A percentile compares a stretch with the other conserved stretches of the same genome.
Conservation (phyloP, 2,113 vertebrate genomes). For the Donacobius atricapilla region DNA sequence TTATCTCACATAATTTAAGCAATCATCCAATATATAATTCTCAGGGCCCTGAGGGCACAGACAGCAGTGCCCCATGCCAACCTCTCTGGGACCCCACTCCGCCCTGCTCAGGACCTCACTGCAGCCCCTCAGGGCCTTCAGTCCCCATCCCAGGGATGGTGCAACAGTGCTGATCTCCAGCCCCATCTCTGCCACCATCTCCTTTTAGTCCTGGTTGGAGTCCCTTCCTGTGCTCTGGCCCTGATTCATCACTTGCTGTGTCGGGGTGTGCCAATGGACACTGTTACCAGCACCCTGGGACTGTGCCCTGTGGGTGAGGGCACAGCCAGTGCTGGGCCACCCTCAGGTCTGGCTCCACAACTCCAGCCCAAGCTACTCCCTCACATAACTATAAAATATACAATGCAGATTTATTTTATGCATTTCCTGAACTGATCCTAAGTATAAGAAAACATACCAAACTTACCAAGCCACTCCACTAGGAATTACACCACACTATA, state of each 20-base stretch:
- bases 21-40: not conserved
- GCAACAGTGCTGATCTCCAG: not conserved
- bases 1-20: not conserved
- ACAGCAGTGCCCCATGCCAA: not conserved
- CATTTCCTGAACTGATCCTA: not conserved
- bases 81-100: not conserved
- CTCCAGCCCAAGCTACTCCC: not conserved
- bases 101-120: not conserved
- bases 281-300: not conserved
- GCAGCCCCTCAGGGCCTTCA: not conserved
- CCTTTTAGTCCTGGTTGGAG: not conserved
- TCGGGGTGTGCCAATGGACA: not conserved
- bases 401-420: not conserved
- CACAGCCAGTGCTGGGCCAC: not conserved
- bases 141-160: not conserved
- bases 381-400: not conserved
- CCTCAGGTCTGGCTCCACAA: not conserved
- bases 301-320: not conserved
- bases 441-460: not conserved
- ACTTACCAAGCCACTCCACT: not conserved
- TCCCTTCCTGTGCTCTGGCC: not conserved
- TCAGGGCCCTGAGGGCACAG: not conserved
- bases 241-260: not conserved
- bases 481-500: not conserved
- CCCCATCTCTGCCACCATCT: not conserved